A percentile compares a stretch with the other conserved stretches of the same genome.
Evolutionary conservation across 2,888 invertebrate genomes (phyloP).

Genomic region (Chymomyza amoena): DNA sequence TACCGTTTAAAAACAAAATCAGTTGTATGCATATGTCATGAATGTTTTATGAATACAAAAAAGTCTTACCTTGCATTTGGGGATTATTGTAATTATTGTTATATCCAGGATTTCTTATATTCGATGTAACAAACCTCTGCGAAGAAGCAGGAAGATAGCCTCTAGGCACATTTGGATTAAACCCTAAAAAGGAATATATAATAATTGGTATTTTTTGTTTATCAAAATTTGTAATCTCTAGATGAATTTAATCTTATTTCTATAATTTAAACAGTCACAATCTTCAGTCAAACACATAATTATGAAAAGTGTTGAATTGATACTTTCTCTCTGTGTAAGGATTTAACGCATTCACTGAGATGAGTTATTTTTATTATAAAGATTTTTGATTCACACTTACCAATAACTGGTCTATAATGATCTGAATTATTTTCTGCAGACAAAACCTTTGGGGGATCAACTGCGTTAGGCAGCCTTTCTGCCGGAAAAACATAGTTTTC

Average conservation of each 20-base stretch:
- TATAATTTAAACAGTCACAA: no score
- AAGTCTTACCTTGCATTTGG: slow-evolving; percentile 23
- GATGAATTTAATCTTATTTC: not conserved
- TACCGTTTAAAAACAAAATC: no score
- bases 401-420: slow-evolving; percentile 88
- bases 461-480: slow-evolving; percentile 82
- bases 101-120: slow-evolving; percentile 36
- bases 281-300: no score
- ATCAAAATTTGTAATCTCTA: not conserved
- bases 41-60: not conserved
- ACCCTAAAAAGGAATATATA: slow-evolving; percentile 78
- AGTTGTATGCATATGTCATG: no score
- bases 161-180: slow-evolving; percentile 83
- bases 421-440: slow-evolving; percentile 87
- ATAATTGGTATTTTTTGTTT: not conserved
- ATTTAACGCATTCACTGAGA: no score
- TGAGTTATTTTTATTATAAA: not conserved
- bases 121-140: slow-evolving; percentile 83
- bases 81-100: slow-evolving; percentile 26
- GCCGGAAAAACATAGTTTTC: slow-evolving; percentile 89
- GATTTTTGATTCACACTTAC: slow-evolving; percentile 75
- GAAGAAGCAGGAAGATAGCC: slow-evolving; percentile 85
- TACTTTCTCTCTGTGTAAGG: no score
- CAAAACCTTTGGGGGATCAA: slow-evolving; percentile 86
- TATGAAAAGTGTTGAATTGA: no score